phyloP scores from a whole-genome alignment of 2,797 vertebrate species.

The Pangasius mekongensis region DNA sequence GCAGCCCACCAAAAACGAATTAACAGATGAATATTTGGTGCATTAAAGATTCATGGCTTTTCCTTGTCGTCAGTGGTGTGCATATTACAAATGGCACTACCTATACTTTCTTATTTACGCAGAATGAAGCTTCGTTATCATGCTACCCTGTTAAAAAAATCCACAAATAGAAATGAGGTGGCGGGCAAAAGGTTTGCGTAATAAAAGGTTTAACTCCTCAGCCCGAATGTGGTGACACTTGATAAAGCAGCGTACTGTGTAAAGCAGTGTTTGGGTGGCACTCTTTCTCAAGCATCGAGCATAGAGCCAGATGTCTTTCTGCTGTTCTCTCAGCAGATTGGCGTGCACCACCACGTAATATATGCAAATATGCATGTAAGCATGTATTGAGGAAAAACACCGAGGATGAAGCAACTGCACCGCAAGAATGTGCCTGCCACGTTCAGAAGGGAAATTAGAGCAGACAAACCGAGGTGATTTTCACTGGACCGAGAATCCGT shows the following conservation, averaged over 20 bases:
- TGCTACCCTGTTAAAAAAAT: not conserved
- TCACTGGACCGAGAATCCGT: constrained; percentile 19
- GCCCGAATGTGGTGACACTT: constrained; percentile 11
- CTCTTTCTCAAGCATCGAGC: constrained; percentile 16
- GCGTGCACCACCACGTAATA: constrained; percentile 47
- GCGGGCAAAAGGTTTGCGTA: not conserved
- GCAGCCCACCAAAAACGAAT: constrained; percentile 55
- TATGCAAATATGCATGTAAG: constrained; percentile 56
- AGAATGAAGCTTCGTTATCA: not conserved
- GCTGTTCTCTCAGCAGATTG: constrained; percentile 40
- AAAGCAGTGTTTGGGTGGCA: constrained; percentile 40
- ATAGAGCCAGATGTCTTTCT: constrained; percentile 24
- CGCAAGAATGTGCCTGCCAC: constrained; percentile 52
- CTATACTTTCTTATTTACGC: constrained; percentile 20
- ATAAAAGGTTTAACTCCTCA: constrained; percentile 37
- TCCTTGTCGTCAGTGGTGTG: constrained; percentile 41
- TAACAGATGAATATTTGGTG: constrained; percentile 49
- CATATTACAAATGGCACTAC: constrained; percentile 41
- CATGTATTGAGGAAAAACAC: constrained; percentile 48
- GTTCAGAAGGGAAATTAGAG: constrained; percentile 36
- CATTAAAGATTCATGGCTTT: constrained; percentile 56
- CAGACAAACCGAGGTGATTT: constrained; percentile 42
- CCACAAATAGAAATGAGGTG: not conserved
- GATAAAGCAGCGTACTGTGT: constrained; percentile 29
- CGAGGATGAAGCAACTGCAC: constrained; percentile 49